phyloP scores from a whole-genome alignment of 2,113 vertebrate genomes.

The Nesogale talazaci region DNA sequence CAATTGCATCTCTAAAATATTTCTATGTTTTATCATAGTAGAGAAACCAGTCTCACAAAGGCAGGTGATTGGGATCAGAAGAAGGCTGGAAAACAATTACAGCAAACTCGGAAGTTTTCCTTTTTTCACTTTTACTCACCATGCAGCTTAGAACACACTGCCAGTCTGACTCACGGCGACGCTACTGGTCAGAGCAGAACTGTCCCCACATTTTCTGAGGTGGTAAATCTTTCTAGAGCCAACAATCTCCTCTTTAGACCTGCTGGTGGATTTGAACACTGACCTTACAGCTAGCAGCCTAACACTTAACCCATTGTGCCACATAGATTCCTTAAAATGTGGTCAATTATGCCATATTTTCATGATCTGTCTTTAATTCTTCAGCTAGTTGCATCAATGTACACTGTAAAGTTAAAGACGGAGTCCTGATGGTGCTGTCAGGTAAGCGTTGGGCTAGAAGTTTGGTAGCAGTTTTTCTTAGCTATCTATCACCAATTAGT shows the following conservation, averaged over 20 bases:
- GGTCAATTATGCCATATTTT: not conserved
- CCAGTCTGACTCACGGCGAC: no score
- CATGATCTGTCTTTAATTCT: constrained; percentile 26
- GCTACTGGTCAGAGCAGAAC: no score
- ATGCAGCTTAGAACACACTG: not conserved
- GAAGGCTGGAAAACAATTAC: constrained; percentile 17
- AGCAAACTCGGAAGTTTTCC: not conserved
- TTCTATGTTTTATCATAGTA: not conserved
- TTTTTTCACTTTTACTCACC: not conserved
- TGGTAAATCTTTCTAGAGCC: no score
- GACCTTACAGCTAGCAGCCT: no score
- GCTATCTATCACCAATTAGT: not conserved
- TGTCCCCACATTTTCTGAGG: no score
- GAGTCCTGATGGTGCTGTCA: no score
- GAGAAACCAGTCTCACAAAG: not conserved
- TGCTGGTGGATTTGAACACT: no score
- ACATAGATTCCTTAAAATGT: not conserved
- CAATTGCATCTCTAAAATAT: not conserved
- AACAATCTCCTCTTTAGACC: no score
- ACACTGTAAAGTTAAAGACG: not conserved
- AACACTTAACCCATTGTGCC: no score
- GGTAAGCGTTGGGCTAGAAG: no score
- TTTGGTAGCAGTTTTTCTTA: not conserved
- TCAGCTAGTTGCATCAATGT: not conserved
- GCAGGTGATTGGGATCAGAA: not conserved